Evolutionary conservation across 2,113 vertebrate species (phyloP).

Genomic region (Equus quagga): DNA sequence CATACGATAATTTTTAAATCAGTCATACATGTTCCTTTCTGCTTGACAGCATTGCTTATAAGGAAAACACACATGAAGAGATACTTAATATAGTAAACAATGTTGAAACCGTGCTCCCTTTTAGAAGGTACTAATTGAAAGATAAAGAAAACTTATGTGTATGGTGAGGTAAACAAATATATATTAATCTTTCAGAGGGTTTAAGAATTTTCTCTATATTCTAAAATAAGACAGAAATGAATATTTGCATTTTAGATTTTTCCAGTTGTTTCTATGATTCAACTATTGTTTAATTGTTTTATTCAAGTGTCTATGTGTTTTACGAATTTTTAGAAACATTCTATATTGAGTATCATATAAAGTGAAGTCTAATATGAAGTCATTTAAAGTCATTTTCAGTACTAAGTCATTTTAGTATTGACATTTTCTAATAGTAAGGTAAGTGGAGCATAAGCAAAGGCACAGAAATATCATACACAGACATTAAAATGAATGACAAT

Average conservation of each 20-base stretch:
- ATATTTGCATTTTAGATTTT: neutral
- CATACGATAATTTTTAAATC: neutral
- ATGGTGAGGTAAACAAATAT: neutral
- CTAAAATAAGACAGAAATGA: neutral
- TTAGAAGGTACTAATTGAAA: neutral
- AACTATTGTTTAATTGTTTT: neutral
- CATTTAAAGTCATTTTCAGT: neutral
- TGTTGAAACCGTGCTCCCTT: neutral
- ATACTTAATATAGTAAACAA: neutral
- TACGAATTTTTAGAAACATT: neutral
- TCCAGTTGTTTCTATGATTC: neutral
- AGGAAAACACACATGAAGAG: neutral
- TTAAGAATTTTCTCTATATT: neutral
- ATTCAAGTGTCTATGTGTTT: neutral
- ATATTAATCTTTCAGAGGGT: neutral
- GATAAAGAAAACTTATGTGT: neutral
- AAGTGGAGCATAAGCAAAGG: neutral
- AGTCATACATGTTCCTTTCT: neutral
- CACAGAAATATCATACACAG: neutral
- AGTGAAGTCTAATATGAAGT: neutral
- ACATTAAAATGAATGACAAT: conserved; percentile 30
- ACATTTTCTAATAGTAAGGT: conserved; percentile 47
- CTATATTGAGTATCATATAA: neutral
- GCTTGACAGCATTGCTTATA: neutral
- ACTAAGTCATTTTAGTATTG: conserved; percentile 4